Percentiles rank a stretch among this genome's conserved stretches.
These are phyloP conservation scores for Cordilura impudica DNA, from an alignment of 2,888 invertebrate species.

Conservation along the genomic window DNA sequence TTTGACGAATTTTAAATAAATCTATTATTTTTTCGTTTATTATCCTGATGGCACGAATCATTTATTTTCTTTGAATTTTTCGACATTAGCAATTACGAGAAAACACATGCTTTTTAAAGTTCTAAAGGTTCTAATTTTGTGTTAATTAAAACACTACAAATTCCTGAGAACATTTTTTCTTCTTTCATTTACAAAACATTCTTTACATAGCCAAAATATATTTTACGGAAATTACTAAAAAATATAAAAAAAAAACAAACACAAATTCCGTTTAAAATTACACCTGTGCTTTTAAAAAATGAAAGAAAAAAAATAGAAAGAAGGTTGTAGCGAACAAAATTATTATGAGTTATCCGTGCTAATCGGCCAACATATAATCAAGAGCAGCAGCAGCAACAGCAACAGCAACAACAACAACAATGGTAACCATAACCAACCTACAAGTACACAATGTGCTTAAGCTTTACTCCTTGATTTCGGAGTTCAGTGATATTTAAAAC, in stretches of 20 bases:
- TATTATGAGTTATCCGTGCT: constrained; percentile 60
- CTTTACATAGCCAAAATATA: background rate
- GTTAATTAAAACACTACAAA: background rate
- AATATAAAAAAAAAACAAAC: background rate
- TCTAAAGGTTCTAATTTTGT: background rate
- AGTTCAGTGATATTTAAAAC: constrained; percentile 57
- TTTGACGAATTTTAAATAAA: too few relatives aligned
- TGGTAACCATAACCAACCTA: background rate
- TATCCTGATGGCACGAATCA: too few relatives aligned
- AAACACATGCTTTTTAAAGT: too few relatives aligned
- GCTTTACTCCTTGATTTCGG: constrained; percentile 42
- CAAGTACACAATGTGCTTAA: constrained; percentile 33
- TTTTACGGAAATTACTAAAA: constrained; percentile 5
- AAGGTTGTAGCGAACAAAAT: constrained; percentile 31
- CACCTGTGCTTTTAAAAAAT: constrained; percentile 27
- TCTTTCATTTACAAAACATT: background rate
- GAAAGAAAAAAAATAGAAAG: background rate
- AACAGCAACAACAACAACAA: constrained; percentile 38
- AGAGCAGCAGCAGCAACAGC: constrained; percentile 9
- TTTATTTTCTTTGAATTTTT: too few relatives aligned
- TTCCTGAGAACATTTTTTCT: background rate
- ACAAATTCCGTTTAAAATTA: constrained; percentile 28
- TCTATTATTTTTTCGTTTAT: too few relatives aligned
- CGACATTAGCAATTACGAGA: too few relatives aligned
- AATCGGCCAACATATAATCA: constrained; percentile 61